Percentiles rank a stretch among this genome's conserved stretches.
phyloP scores from a whole-genome alignment of 2,888 invertebrate species.

The Hydropsyche betteni region DNA sequence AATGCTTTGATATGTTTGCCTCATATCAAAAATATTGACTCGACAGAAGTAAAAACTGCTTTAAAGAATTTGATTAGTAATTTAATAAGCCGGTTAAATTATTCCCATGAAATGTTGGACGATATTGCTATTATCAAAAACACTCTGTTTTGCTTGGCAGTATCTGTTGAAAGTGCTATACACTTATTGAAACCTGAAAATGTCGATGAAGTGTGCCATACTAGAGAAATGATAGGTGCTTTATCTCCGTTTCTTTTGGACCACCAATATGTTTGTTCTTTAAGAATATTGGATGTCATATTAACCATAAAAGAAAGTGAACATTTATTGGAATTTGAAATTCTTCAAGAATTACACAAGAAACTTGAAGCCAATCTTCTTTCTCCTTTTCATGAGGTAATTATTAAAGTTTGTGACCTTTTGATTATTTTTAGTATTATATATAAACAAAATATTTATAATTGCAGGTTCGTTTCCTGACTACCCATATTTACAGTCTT shows the following conservation, averaged over 20 bases:
- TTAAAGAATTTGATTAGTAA: constrained; percentile 59
- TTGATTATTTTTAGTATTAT: constrained; percentile 17
- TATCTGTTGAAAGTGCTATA: constrained; percentile 68
- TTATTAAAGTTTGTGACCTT: constrained; percentile 53
- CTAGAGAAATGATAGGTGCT: constrained; percentile 60
- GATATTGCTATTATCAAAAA: constrained; percentile 45
- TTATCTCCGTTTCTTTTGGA: constrained; percentile 62
- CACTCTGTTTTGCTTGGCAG: constrained; percentile 65
- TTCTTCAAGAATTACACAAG: constrained; percentile 64
- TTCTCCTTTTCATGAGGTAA: constrained; percentile 75
- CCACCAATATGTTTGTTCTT: constrained; percentile 61
- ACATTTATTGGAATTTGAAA: constrained; percentile 59
- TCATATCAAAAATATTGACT: constrained; percentile 64
- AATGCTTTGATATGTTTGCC: constrained; percentile 67
- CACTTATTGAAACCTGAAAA: constrained; percentile 66
- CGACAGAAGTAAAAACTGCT: constrained; percentile 56
- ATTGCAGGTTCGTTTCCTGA: constrained; percentile 72
- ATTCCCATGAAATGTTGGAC: constrained; percentile 35
- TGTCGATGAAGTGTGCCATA: constrained; percentile 62
- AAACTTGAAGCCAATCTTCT: constrained; percentile 70
- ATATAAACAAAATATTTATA: not conserved
- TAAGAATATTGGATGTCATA: constrained; percentile 68
- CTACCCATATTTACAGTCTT: constrained; percentile 77
- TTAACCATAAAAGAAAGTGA: constrained; percentile 63
- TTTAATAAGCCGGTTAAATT: constrained; percentile 50